These are phyloP conservation scores for Molossus alvarezi DNA, from an alignment of 2,797 vertebrate genomes.

Conservation along the genomic window DNA sequence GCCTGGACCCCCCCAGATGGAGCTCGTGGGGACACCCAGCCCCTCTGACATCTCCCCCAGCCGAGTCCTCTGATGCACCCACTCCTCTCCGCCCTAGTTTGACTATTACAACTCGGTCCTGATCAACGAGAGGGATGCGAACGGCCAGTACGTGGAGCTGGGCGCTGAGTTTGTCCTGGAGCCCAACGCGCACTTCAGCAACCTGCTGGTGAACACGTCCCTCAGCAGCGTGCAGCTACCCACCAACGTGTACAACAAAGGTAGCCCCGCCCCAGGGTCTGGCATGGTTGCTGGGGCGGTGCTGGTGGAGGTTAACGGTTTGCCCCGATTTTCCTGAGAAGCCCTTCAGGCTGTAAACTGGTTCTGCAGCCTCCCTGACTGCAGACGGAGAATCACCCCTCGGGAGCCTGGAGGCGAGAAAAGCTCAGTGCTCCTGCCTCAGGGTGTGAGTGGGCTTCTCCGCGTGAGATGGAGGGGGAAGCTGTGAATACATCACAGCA, in stretches of 20 bases:
- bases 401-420: background rate
- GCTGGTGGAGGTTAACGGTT: background rate
- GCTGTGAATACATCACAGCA: background rate
- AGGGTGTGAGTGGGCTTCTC: background rate
- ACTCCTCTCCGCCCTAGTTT: conserved; percentile 89
- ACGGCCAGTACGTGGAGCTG: conserved; percentile 93
- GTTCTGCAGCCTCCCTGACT: background rate
- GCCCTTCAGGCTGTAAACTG: background rate
- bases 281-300: background rate
- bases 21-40: background rate
- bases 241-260: conserved; percentile 98
- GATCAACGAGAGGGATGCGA: conserved; percentile 94
- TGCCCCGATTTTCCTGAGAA: background rate
- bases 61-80: background rate
- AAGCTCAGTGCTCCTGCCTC: no score
- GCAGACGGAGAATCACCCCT: background rate
- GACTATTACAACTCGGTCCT: conserved; percentile 97
- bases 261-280: conserved; percentile 82
- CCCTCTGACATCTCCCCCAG: background rate
- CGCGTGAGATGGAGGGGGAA: background rate
- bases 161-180: conserved; percentile 96
- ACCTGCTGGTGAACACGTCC: conserved; percentile 94
- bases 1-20: background rate
- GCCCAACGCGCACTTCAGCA: conserved; percentile 96
- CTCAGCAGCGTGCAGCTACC: conserved; percentile 97